Evolutionary conservation across 2,113 vertebrate species (phyloP).

Genomic region (Tenebrosternarchus preto): DNA sequence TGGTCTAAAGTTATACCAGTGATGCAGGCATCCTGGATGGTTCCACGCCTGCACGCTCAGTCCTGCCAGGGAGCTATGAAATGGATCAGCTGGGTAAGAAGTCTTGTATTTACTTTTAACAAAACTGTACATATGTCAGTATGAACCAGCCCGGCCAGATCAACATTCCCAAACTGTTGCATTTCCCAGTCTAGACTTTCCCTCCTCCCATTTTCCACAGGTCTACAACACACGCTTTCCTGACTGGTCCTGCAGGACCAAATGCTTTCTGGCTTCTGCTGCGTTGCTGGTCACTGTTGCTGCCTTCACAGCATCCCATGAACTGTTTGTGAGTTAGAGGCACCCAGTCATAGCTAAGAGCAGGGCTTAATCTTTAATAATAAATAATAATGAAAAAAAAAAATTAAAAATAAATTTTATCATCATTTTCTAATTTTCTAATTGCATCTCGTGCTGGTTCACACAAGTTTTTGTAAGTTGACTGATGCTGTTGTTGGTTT

Average conservation of each 20-base stretch:
- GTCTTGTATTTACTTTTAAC: background rate
- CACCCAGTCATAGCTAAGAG: constrained; percentile 47
- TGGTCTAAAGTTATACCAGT: constrained; percentile 57
- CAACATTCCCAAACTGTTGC: background rate
- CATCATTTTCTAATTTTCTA: constrained; percentile 56
- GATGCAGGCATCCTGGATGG: constrained; percentile 61
- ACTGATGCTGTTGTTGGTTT: constrained; percentile 67
- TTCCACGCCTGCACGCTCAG: constrained; percentile 48
- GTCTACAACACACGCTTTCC: constrained; percentile 53
- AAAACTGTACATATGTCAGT: background rate
- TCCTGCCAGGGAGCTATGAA: constrained; percentile 52
- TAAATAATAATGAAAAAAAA: constrained; percentile 24
- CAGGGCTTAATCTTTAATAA: constrained; percentile 61
- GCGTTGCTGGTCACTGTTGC: constrained; percentile 63
- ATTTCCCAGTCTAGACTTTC: background rate
- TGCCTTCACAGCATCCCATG: constrained; percentile 59
- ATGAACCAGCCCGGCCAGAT: too few species aligned
- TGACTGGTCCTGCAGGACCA: constrained; percentile 59
- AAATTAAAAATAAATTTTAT: constrained; percentile 36
- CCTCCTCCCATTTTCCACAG: constrained; percentile 52
- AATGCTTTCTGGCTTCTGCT: constrained; percentile 59
- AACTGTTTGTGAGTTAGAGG: constrained; percentile 45
- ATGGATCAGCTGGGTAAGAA: constrained; percentile 65
- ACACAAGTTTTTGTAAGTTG: constrained; percentile 53
- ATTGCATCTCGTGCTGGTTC: constrained; percentile 60